Base-by-base conservation (phyloP, 2,888 invertebrate genomes). In the Meiosimyza decipiens region DNA sequence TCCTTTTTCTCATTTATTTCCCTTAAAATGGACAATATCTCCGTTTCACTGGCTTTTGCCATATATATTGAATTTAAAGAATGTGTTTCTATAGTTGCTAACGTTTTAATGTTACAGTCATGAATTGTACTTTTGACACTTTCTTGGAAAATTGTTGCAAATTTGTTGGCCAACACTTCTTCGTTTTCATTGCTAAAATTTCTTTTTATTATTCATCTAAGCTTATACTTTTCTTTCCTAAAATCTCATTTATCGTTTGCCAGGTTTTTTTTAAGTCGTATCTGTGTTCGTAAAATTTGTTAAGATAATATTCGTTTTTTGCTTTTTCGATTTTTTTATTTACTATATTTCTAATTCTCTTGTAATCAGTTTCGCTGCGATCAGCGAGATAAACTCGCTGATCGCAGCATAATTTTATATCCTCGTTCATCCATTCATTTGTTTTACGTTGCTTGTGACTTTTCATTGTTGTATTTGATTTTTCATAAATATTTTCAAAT, bases 331-430 rank as follows among this genome's bases (percentile, higher is more conserved):
- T 12, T 4, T 22, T 18, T 59, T 59, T 59, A 16, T 51, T 51
- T 15, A 51, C 51, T 5, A 28, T 5, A 28, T 28, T 28, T 28
- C 3, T 52, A 52, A 52, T 28, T 28, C 28, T 28, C 28, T 54
- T 40, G 15, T 55, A 55, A 40, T 73, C 64, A 6, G n/a, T 62
- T 52, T 65, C 54, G 0, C 13, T 16, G 16, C 71, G 40, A 73
- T 40, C n/a, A n/a, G n/a, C n/a, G n/a, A 73, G 67, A 63, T 73
- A 62, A 71, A 71, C 73, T 40, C 67, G n/a, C n/a, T 13, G 54
- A 12, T 62, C 49, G 16, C 63, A 63, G 6, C 16, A 22, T 18
- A 22, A 7, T 1, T 22, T 22, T 13, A 57, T 18, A 22, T 57
- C 57, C 12, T 67, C 67, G 22, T n/a, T 67, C 15, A 72, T 72